A percentile compares a stretch with the other conserved stretches of the same genome.
phyloP scores from a whole-genome alignment of 2,888 invertebrate species.

The Drosophila anomalata region DNA sequence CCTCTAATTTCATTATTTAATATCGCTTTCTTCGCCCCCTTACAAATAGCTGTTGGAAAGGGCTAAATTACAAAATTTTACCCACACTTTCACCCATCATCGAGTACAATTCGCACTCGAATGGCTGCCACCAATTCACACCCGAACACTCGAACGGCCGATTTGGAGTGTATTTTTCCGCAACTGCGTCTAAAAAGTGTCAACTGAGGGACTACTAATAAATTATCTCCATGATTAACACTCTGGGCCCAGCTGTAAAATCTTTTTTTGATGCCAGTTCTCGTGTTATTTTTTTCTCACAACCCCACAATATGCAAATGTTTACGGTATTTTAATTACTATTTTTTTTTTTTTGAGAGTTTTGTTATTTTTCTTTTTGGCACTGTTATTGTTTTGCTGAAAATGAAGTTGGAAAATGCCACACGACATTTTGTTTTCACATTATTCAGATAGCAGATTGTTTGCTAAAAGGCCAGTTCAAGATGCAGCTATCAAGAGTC shows the following conservation, averaged over 20 bases:
- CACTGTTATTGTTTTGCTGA: constrained; percentile 16
- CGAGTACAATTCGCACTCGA: constrained; percentile 13
- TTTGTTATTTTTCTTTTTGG: neutral
- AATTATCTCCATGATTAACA: constrained; percentile 60
- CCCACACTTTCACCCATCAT: constrained; percentile 40
- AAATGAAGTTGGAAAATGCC: constrained; percentile 20
- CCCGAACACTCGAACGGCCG: constrained; percentile 5
- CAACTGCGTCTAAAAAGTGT: constrained; percentile 38
- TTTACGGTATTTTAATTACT: constrained; percentile 46
- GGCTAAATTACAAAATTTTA: neutral
- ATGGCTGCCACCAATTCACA: constrained; percentile 20
- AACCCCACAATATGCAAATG: constrained; percentile 42
- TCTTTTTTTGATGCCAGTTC: constrained; percentile 11
- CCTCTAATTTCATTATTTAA: constrained; percentile 1
- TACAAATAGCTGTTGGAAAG: neutral
- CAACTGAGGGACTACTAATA: constrained; percentile 46
- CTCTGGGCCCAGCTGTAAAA: constrained; percentile 38
- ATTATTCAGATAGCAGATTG: constrained; percentile 44
- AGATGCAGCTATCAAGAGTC: constrained; percentile 54
- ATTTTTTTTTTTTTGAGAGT: constrained; percentile 36
- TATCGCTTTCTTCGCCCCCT: constrained; percentile 5
- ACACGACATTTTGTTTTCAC: constrained; percentile 27
- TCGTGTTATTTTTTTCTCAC: constrained; percentile 16
- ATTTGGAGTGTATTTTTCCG: constrained; percentile 21
- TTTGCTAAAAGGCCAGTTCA: constrained; percentile 50